Base-by-base conservation (phyloP, 2,888 invertebrate genomes). In the Cenopis cana region DNA sequence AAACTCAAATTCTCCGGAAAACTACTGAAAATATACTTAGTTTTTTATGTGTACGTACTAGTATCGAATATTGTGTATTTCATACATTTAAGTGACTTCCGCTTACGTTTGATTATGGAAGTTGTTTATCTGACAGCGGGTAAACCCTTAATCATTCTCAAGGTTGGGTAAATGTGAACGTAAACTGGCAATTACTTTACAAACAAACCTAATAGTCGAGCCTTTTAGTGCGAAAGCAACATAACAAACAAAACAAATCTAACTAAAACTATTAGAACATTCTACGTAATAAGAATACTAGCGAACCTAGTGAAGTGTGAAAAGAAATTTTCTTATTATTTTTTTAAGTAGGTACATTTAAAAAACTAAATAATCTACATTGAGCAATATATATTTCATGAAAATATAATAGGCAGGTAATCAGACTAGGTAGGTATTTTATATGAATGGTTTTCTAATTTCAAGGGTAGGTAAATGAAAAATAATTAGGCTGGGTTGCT, bases 161-260 rank as follows among this genome's bases (percentile, higher is more conserved):
- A 52, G 61, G 62, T 20, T 64, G 14, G 10, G 36, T 52, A 52
- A 64, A 64, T 52, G 38, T n/a, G 36, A 64, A 38, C 52, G 38
- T n/a, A 20, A 64, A 38, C 52, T 9, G n/a, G 10, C 36, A 33
- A 49, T n/a, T 62, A 52, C 46, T 0, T 49, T 61, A n/a, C 11
- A 61, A 49, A 46, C 46, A 60, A 46, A n/a, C n/a, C 50, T 18
- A 18, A 18, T 10, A 41, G 41, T 10, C 18, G 18, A 18, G 50
- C 50, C 12, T 20, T 24, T 20, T 14, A 57, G 18, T 57, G 57
- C 38, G 57, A 8, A 36, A 57, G 38, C 41, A 41, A 41, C 41
- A 5, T 41, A n/a, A 41, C 5, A 29, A 8, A 14, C 14, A 41
- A 41, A 41, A n/a, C 41, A 41, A 14, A 4, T 41, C 5, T 8